Evolutionary conservation across 2,113 vertebrate genomes (phyloP).

Genomic region (Vulpes lagopus): DNA sequence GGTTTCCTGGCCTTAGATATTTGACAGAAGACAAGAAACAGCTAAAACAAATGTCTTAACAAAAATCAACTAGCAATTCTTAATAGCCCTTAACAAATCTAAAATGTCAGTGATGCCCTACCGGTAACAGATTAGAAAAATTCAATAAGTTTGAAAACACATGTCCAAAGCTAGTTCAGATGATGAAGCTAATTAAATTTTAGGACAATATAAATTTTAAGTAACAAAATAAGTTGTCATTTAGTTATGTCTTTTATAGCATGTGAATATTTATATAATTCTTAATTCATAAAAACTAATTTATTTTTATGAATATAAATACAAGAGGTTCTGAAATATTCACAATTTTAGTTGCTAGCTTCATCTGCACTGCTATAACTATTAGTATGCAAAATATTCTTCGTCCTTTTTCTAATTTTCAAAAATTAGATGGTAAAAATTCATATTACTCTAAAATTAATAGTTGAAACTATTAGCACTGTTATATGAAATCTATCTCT

Average conservation of each 20-base stretch:
- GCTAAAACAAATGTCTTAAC: constrained; percentile 12
- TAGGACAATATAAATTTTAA: neutral
- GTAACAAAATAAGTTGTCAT: neutral
- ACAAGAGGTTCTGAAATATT: neutral
- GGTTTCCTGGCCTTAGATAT: neutral
- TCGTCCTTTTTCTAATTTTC: neutral
- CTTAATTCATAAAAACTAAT: neutral
- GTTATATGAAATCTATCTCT: neutral
- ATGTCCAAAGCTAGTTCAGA: neutral
- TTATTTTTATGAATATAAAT: constrained; percentile 11
- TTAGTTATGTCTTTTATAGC: neutral
- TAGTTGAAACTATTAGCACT: neutral
- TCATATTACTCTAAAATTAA: neutral
- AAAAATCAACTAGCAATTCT: constrained; percentile 38
- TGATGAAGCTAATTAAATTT: neutral
- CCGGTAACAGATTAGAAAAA: constrained; percentile 12
- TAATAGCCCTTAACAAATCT: neutral
- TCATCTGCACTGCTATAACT: neutral
- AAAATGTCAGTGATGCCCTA: neutral
- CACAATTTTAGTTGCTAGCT: neutral
- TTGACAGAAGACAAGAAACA: constrained; percentile 45
- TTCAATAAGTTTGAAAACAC: neutral
- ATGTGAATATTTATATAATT: neutral
- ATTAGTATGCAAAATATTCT: neutral
- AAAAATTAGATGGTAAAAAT: neutral